phyloP scores from a whole-genome alignment of 2,113 vertebrate species.

The Hippopotamus amphibius region DNA sequence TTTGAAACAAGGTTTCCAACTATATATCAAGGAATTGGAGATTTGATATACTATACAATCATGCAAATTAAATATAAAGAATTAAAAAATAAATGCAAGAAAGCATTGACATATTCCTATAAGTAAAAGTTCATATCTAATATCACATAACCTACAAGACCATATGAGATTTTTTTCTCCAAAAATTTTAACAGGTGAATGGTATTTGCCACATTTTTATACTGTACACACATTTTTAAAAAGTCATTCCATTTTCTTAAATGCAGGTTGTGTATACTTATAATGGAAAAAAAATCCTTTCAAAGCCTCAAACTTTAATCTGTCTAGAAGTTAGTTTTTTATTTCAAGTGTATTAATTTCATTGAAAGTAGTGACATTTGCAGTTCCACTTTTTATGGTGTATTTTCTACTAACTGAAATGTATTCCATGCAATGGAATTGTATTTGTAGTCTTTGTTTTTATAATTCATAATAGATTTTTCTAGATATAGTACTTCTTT shows the following conservation, averaged over 20 bases:
- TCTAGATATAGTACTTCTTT: neutral
- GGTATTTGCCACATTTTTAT: neutral
- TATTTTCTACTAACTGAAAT: neutral
- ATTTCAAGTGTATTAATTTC: neutral
- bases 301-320: neutral
- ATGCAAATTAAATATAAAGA: neutral
- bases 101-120: neutral
- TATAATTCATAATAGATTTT: neutral
- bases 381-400: neutral
- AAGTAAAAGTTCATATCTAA: neutral
- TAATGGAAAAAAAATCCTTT: neutral
- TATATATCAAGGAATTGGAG: neutral
- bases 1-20: neutral
- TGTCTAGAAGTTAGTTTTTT: neutral
- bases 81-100: slow-evolving; percentile 2
- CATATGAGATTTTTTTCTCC: neutral
- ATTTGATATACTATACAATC: neutral
- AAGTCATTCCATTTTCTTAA: neutral
- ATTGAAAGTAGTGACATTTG: neutral
- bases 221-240: neutral
- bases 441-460: neutral
- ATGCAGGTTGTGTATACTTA: neutral
- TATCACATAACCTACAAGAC: neutral
- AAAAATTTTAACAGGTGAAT: neutral
- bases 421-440: neutral